Evolutionary conservation across 2,113 vertebrate species (phyloP), one percentile per base, ranked within the genome.

Genomic region (Nothoprocta pentlandii): DNA sequence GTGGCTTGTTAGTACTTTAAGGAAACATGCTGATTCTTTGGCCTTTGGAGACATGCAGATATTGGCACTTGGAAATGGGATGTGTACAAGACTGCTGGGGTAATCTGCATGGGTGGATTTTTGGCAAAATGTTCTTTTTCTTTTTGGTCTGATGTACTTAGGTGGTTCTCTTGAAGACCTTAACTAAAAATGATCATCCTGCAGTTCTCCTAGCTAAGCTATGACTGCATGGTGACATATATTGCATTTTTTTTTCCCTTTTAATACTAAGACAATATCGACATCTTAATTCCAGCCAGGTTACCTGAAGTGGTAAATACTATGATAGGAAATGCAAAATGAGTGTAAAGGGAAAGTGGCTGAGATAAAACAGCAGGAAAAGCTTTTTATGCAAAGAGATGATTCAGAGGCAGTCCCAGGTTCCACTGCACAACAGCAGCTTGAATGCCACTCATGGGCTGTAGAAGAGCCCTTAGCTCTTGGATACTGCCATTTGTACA

Each of bases 281-380:
- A 32, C 62, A 46, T 70, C 61, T 91, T 81, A 81, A 87, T 82
- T 25, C 67, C 46, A 61, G 66, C 21, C 28, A 74, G 89, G 82
- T 39, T 39, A 87, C 7, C 42, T 68, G 70, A 89, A 44, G 49
- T 75, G 36, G 20, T 81, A 59, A 84, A 78, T 28, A 25, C 16
- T 26, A 54, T 47, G 34, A 28, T 5, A 66, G 39, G 42, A 42
- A 30, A 21, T 28, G 17, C 23, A 28, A 59, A 36, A 41, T 9
- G 36, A 17, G 11, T 39, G 26, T 47, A 75, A 71, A 79, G 23
- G 39, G 44, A 46, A 53, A 51, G 46, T 67, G 58, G 79, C 49
- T 75, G 6, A 10, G 46, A 87, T 26, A 56, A 71, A 75, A 22
- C 11, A 87, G 54, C 5, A 1, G 67, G 56, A 76, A 70, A 84